Base-by-base conservation (phyloP, 1,140 invertebrate species). In the Tribolium madens region DNA sequence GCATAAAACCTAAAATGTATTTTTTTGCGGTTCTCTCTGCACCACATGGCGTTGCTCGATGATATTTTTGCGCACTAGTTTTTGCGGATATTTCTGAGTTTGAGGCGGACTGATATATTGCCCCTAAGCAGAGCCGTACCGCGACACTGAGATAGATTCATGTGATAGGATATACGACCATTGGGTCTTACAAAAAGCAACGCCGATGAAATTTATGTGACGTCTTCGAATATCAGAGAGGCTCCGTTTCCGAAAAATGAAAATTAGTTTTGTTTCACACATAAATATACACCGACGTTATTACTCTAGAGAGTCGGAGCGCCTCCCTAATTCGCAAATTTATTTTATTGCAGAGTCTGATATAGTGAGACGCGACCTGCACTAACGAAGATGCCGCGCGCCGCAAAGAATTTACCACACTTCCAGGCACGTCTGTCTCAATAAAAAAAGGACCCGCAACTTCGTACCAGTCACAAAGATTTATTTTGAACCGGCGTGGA, bases 11-110 rank as follows among this genome's bases (percentile, higher is more conserved):
- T 48, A 47, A 57, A 77, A 74, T 77, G 76, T 77, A 50, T 64
- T 64, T 77, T 77, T 77, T 77, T 68, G 69, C 48, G 12, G 42
- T 13, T 12, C 15, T 50, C 15, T 47, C 57, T 69, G 60, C 74
- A 76, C 31, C 77, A 75, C 57, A 68, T 75, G 77, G 60, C 68
- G 73, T 60, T 47, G 73, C 48, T 71, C 26, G 48, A 46, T 75
- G 50, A 52, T 75, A 80, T 81, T 81, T 81, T 80, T 80, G 75
- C 73, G 72, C 75, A 77, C 64, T 64, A 79, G 70, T 81, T 81
- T 80, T 81, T 81, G 81, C 68, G 76, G 77, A 78, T 78, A 81
- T 81, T 81, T 80, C 81, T 81, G 81, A 79, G 81, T 81, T 78
- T 79, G 73, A 78, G 50, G 53, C 76, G 64, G 77, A 47, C 76